Conservation (phyloP, 2,888 invertebrate genomes). For the Heterodera filipjevi region DNA sequence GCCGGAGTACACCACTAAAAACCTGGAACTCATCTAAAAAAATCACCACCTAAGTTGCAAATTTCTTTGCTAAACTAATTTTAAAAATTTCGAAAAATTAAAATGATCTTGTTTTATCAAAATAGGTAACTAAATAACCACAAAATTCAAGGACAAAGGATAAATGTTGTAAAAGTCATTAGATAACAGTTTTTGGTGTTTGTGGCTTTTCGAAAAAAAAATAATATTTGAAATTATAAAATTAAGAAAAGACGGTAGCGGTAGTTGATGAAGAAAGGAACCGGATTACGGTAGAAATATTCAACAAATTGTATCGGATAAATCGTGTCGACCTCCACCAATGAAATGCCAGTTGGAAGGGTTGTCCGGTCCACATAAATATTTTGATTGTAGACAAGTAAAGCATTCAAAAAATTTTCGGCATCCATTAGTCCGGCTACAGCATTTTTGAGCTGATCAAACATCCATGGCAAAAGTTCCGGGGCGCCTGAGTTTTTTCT, state of each 20-base stretch:
- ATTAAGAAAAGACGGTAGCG: not conserved
- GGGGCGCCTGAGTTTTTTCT: not conserved
- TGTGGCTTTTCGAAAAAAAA: too few relatives aligned
- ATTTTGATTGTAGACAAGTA: not conserved
- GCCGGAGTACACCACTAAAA: too few relatives aligned
- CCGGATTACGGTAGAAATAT: not conserved
- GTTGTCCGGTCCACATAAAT: not conserved
- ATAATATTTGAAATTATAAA: not conserved
- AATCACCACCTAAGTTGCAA: too few relatives aligned
- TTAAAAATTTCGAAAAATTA: too few relatives aligned
- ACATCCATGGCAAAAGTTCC: not conserved
- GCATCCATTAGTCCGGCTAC: not conserved
- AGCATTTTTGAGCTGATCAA: not conserved
- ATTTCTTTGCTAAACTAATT: too few relatives aligned
- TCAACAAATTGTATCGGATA: not conserved
- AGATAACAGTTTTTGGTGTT: too few relatives aligned
- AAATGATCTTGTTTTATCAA: too few relatives aligned
- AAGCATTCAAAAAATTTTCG: not conserved
- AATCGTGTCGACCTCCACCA: not conserved
- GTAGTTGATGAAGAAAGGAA: not conserved
- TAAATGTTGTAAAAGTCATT: too few relatives aligned
- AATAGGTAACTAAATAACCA: too few relatives aligned
- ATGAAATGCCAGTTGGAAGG: not conserved
- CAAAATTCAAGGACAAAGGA: too few relatives aligned
- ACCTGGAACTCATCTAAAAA: too few relatives aligned